Evolutionary conservation across 2,888 invertebrate species (phyloP).

Genomic region (Pteria penguin): DNA sequence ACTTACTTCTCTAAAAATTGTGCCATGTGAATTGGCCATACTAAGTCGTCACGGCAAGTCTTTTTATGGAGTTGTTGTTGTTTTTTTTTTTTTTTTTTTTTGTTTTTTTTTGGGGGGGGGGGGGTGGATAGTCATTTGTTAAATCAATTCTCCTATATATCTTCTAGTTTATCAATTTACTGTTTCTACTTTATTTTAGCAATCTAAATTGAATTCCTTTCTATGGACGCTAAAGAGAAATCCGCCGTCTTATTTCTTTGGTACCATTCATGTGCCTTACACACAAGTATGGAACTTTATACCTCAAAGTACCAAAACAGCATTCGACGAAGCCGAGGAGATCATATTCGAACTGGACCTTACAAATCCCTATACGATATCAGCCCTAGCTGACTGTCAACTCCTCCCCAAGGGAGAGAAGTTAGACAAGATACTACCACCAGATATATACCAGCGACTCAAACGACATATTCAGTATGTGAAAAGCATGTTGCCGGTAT

Average conservation of each 20-base stretch:
- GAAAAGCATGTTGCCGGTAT: conserved; percentile 79
- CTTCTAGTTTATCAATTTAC: background rate
- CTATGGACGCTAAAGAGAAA: conserved; percentile 79
- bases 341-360: conserved; percentile 83
- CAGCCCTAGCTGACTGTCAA: conserved; percentile 81
- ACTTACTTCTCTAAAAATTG: no score
- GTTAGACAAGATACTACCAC: conserved; percentile 79
- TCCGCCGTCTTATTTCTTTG: conserved; percentile 82
- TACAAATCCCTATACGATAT: conserved; percentile 81
- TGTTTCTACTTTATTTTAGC: conserved; percentile 54
- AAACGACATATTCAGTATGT: conserved; percentile 81
- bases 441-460: conserved; percentile 80
- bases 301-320: conserved; percentile 81
- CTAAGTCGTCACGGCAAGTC: background rate
- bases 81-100: no score
- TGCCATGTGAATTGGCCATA: background rate
- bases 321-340: conserved; percentile 81
- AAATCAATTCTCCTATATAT: no score
- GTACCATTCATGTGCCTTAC: conserved; percentile 83
- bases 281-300: conserved; percentile 82
- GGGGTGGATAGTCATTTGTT: background rate
- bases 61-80: background rate
- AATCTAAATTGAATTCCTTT: conserved; percentile 77
- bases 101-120: no score
- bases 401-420: conserved; percentile 80